phyloP scores from a whole-genome alignment of 1,140 invertebrate genomes.

The Hylyphantes graminicola region DNA sequence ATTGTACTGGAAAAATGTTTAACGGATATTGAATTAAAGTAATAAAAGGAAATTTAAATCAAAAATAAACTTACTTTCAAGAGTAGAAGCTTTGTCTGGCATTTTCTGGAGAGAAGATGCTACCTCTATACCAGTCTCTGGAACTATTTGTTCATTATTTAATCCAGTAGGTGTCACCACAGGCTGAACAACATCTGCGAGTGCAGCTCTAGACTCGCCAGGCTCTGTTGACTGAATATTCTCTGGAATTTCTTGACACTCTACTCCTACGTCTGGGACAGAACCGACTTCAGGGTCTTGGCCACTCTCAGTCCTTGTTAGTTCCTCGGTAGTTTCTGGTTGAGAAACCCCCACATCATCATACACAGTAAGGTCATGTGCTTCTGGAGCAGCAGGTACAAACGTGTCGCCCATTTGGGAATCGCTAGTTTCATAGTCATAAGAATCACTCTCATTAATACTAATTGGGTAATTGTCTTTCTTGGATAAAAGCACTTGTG shows the following conservation, averaged over 20 bases:
- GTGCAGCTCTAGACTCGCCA: not conserved
- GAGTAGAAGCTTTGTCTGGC: not conserved
- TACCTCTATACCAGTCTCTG: not conserved
- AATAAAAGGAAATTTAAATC: not conserved
- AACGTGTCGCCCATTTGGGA: not conserved
- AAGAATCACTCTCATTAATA: not conserved
- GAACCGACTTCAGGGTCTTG: not conserved
- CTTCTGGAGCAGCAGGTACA: not conserved
- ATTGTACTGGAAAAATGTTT: not conserved
- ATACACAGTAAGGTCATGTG: not conserved
- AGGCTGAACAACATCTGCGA: not conserved
- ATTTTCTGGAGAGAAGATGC: too few relatives aligned
- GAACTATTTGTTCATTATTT: not conserved
- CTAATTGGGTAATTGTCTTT: slow-evolving; percentile 7
- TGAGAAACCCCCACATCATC: not conserved
- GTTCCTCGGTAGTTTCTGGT: not conserved
- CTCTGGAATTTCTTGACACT: not conserved
- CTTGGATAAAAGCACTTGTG: not conserved
- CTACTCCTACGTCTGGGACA: not conserved
- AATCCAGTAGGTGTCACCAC: not conserved
- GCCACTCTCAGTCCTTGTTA: not conserved
- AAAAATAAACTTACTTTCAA: not conserved
- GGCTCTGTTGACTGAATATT: not conserved
- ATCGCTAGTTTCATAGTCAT: not conserved
- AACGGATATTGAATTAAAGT: not conserved